Evolutionary conservation across 1,140 invertebrate species (phyloP).

Genomic region (Paraescarpia echinospica): DNA sequence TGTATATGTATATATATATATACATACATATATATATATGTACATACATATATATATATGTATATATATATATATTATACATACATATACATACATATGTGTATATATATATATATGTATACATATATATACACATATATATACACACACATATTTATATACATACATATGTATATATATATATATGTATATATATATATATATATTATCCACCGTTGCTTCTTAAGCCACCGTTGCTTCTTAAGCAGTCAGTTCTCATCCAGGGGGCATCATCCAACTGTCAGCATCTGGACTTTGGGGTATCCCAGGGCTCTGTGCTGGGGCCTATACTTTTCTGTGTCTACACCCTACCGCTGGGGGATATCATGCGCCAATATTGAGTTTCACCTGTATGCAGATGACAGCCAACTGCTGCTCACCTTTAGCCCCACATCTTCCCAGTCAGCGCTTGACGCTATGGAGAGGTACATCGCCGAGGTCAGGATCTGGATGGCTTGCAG

Average conservation of each 20-base stretch:
- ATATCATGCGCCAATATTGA: neutral
- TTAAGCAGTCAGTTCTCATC: neutral
- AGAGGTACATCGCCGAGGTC: neutral
- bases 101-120: no score
- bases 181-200: no score
- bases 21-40: no score
- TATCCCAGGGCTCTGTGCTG: neutral
- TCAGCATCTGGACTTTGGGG: neutral
- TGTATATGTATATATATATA: no score
- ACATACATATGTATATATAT: no score
- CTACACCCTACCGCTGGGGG: neutral
- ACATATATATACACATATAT: no score
- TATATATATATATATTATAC: no score
- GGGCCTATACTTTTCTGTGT: neutral
- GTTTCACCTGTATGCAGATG: neutral
- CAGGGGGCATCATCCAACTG: neutral
- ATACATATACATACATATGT: no score
- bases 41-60: no score
- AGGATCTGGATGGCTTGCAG: neutral
- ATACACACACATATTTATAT: no score
- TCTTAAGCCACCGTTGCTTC: no score
- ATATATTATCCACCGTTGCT: no score
- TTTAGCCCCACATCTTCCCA: neutral
- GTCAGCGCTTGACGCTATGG: neutral
- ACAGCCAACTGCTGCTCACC: neutral